phyloP scores from a whole-genome alignment of 2,888 invertebrate species.

The Folsomia manolachei region DNA sequence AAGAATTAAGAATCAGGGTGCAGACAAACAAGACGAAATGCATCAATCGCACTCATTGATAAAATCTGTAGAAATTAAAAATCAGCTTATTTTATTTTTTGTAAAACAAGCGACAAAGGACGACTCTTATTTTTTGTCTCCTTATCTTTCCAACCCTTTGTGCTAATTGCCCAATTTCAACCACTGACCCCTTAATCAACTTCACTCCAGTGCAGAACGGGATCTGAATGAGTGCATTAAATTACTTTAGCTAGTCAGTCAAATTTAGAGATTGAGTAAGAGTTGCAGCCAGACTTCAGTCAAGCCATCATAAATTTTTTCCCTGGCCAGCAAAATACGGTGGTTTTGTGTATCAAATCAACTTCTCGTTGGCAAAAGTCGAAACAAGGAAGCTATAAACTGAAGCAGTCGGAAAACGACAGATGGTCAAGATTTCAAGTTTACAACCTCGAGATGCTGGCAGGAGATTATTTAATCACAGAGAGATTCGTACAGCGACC shows the following conservation, averaged over 20 bases:
- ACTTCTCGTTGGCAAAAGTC: background rate
- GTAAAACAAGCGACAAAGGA: background rate
- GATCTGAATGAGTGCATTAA: background rate
- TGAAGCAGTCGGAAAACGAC: background rate
- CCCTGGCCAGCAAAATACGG: too few species aligned
- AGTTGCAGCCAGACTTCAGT: too few species aligned
- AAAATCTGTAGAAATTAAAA: background rate
- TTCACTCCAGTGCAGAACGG: background rate
- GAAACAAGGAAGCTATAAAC: background rate
- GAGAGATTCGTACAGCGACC: background rate
- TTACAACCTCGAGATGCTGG: background rate
- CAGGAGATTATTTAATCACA: slow-evolving; percentile 2
- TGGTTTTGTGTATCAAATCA: too few species aligned
- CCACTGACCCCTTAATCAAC: background rate
- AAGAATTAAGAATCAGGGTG: background rate
- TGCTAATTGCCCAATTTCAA: background rate
- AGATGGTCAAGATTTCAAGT: slow-evolving; percentile 10
- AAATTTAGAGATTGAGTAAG: background rate
- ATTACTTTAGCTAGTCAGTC: background rate
- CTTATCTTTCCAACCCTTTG: background rate
- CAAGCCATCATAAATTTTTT: too few species aligned
- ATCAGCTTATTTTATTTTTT: background rate
- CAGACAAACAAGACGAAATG: background rate
- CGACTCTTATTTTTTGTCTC: too few species aligned
- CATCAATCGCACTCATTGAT: background rate